Base-by-base conservation (phyloP, 2,113 vertebrate species). In the Nothocercus nigrocapillus region DNA sequence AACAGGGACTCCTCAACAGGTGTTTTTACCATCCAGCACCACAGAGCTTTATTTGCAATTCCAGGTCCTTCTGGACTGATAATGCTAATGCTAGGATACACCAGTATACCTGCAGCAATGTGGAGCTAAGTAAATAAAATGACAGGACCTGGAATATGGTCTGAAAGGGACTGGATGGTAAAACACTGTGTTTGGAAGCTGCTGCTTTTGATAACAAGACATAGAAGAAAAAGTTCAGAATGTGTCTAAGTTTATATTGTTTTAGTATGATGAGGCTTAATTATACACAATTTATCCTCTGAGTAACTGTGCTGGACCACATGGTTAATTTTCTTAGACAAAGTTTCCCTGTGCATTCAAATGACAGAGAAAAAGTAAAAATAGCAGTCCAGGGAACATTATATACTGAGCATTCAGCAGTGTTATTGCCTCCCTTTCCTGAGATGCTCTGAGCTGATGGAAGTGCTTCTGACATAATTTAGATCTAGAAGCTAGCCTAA, bases 1-100 rank as follows among this genome's bases (percentile, higher is more conserved):
- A 61, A 9, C 0, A 56, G 56, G 62, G 9, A 58, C 32, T 2
- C 28, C 25, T 74, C 40, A 62, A 25, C 3, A 21, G 13, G 4
- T 11, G 2, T 51, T 83, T 68, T 73, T 63, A 45, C 3, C 67
- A 9, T 10, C 34, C 12, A 87, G 6, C 19, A 42, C 38, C 24
- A 45, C 17, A 45, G 51, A 79, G 5, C 54, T 68, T 76, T 73
- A 62, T 84, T 68, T 81, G 25, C 15, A 40, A 5, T 9, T 66
- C 38, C 66, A 5, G 1, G 3, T 59, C 8, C 28, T 69, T 16
- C 45, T 9, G 11, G 54, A 68, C 40, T 44, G 36, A 64, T n/a
- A 24, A 24, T 36, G 14, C 8, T 34, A 13, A 3, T 58, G 66
- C 24, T 25, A 18, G 32, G 64, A 76, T 36, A 80, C 12, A n/a